These are phyloP conservation scores for Lipophrys pholis DNA, from an alignment of 2,113 vertebrate species.

Conservation along the genomic window DNA sequence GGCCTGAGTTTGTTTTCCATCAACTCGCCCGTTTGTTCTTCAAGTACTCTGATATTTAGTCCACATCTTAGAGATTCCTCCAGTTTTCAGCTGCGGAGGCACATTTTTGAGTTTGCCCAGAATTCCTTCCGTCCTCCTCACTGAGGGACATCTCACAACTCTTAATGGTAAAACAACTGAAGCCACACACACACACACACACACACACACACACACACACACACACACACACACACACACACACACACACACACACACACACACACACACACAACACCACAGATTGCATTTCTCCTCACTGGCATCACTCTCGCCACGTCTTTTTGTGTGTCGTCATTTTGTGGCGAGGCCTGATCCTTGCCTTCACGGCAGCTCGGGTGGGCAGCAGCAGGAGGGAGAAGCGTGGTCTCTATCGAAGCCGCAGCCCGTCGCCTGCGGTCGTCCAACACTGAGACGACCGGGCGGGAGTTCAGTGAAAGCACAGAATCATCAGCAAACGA, in stretches of 20 bases:
- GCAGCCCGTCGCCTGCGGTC: too few species aligned
- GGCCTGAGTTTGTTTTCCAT: too few species aligned
- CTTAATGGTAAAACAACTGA: conserved; percentile 6
- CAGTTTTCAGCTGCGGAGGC: not conserved
- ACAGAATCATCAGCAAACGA: too few species aligned
- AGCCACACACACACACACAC: conserved; percentile 6
- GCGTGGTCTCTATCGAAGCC: too few species aligned
- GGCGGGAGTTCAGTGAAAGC: too few species aligned
- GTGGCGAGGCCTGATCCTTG: conserved; percentile 37
- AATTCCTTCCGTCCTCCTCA: conserved; percentile 8
- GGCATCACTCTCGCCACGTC: conserved; percentile 42
- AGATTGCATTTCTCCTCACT: conserved; percentile 26
- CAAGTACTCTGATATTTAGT: not conserved
- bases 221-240: not conserved
- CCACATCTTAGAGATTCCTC: not conserved
- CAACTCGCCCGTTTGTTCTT: not conserved
- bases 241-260: not conserved
- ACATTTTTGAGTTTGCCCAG: not conserved
- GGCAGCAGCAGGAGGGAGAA: too few species aligned
- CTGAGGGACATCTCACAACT: not conserved
- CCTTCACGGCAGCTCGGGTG: not conserved
- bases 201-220: not conserved
- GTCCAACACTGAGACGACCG: too few species aligned
- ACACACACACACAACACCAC: conserved; percentile 8
- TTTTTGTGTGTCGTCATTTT: conserved; percentile 49